These are phyloP conservation scores for Hymenochirus boettgeri DNA, from an alignment of 2,113 vertebrate species.

Conservation along the genomic window DNA sequence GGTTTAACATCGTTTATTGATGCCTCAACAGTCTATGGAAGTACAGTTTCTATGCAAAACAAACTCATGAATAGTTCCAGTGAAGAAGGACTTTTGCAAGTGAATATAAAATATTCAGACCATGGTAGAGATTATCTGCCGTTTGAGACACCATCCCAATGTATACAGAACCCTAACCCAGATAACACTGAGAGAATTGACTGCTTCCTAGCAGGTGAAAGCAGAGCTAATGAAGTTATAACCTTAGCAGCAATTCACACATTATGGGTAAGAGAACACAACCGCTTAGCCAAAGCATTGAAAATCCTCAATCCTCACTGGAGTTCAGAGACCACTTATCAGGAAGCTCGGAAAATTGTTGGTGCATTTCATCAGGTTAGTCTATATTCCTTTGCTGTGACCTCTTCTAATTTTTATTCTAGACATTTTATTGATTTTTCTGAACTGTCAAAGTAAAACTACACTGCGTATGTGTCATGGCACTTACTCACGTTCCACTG, in stretches of 20 bases:
- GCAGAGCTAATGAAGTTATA: slow-evolving; percentile 75
- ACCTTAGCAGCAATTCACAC: slow-evolving; percentile 77
- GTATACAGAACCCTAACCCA: slow-evolving; percentile 53
- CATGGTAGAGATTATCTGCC: slow-evolving; percentile 68
- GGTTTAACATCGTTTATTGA: slow-evolving; percentile 84
- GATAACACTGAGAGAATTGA: slow-evolving; percentile 59
- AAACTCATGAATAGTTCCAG: slow-evolving; percentile 72
- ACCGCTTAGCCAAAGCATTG: slow-evolving; percentile 71
- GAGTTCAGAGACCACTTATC: slow-evolving; percentile 72
- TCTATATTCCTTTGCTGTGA: too few species aligned
- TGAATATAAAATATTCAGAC: slow-evolving; percentile 66
- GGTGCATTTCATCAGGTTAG: slow-evolving; percentile 90
- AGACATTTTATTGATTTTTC: too few species aligned
- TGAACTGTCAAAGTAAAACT: too few species aligned
- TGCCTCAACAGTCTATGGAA: slow-evolving; percentile 84
- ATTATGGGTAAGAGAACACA: slow-evolving; percentile 88
- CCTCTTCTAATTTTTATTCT: too few species aligned
- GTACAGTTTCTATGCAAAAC: slow-evolving; percentile 54
- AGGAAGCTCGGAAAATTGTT: slow-evolving; percentile 85
- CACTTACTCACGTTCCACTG: too few species aligned
- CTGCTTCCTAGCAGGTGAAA: slow-evolving; percentile 84
- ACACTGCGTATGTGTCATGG: too few species aligned
- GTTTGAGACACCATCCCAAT: slow-evolving; percentile 60
- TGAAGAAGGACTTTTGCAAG: slow-evolving; percentile 69
- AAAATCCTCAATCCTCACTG: slow-evolving; percentile 76